Base-by-base conservation (phyloP, 2,797 vertebrate genomes). In the Vespertilio murinus region DNA sequence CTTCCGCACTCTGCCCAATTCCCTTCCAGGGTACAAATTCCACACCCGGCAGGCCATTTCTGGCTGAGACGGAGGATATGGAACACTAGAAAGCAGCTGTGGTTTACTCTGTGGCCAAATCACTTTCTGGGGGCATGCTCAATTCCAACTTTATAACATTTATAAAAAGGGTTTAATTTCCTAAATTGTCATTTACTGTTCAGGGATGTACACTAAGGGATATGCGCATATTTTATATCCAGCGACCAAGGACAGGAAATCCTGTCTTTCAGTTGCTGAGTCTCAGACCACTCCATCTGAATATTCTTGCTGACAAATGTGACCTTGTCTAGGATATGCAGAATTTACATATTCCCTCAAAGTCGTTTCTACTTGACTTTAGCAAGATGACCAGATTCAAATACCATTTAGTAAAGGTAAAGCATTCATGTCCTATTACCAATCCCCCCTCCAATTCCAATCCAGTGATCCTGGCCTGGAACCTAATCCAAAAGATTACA, bases 401-500 rank as follows among this genome's bases (percentile, higher is more conserved):
- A 93, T 42, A 67, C 18, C 71, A 59, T 8, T 93, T 73, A 71
- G 81, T 61, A 84, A 89, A 96, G 75, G 67, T 74, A 93, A 67
- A 71, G 65, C 56, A 88, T 47, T 92, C 79, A 87, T 14, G 33
- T 94, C 49, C 65, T 92, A 61, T 92, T 81, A 90, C 88, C 86
- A 93, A 59, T n/a, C 30, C 25, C 42, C 52, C 23, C 38, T 56
- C 88, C 85, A 88, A 83, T 92, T 96, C 75, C 75, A 95, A 86
- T 73, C 77, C 59, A 90, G 88, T 88, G 82, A 95, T 93, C 93
- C 90, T 81, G 67, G 79, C 93, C 94, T 64, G 92, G 73, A 96
- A 90, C 84, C 90, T 93, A 96, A 96, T 95, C 94, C 86, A 95
- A 93, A 95, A 95, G 92, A 97, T 92, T 93, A 93, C 86, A 97